These are phyloP conservation scores for Corythucha ciliata DNA, from an alignment of 2,888 invertebrate species.

Conservation along the genomic window DNA sequence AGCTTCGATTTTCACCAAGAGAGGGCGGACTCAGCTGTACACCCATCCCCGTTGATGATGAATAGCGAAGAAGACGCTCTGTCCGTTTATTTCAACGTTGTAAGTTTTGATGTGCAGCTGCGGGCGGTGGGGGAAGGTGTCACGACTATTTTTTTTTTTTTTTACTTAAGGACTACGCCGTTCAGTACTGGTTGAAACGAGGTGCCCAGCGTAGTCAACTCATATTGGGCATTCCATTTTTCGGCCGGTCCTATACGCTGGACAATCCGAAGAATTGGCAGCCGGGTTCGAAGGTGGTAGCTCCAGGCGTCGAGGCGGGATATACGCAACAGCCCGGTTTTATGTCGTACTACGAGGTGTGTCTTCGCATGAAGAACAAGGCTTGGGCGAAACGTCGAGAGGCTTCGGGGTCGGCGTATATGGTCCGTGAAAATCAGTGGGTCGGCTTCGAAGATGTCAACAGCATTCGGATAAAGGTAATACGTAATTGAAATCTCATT, in stretches of 20 bases:
- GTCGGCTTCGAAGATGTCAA: conserved; percentile 64
- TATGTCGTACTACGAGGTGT: conserved; percentile 64
- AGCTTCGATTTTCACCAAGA: conserved; percentile 54
- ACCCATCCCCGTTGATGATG: conserved; percentile 45
- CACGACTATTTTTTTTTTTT: not conserved
- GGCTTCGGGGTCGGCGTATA: conserved; percentile 53
- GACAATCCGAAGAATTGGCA: conserved; percentile 46
- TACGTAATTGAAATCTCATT: conserved; percentile 7
- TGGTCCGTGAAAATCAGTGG: conserved; percentile 65
- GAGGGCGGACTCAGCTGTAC: conserved; percentile 43
- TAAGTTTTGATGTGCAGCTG: conserved; percentile 36
- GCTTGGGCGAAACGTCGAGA: conserved; percentile 50
- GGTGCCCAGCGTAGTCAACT: conserved; percentile 71
- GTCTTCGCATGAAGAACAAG: conserved; percentile 48
- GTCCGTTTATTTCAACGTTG: conserved; percentile 48
- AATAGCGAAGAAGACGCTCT: conserved; percentile 45
- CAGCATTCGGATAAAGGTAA: conserved; percentile 57
- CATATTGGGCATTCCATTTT: conserved; percentile 77
- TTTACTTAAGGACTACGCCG: conserved; percentile 53
- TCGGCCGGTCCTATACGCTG: conserved; percentile 64
- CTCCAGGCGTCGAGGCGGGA: conserved; percentile 54
- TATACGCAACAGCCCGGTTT: conserved; percentile 56
- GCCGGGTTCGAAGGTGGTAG: conserved; percentile 51
- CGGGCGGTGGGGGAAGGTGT: not conserved
- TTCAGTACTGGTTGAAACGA: conserved; percentile 66